A percentile compares a stretch with the other conserved stretches of the same genome.
phyloP scores from a whole-genome alignment of 2,113 vertebrate species.

The Lampris megalopsis region DNA sequence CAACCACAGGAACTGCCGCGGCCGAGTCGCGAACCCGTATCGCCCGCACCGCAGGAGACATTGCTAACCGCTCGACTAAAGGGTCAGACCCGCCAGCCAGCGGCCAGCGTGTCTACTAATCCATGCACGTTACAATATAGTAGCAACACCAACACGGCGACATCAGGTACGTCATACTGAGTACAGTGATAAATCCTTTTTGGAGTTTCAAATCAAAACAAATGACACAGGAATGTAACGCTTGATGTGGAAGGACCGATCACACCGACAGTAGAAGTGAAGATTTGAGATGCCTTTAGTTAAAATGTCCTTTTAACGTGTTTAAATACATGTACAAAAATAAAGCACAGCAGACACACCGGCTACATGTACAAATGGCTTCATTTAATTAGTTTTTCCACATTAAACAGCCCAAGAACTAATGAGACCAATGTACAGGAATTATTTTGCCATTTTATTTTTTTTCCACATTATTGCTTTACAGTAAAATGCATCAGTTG shows the following conservation, averaged over 20 bases:
- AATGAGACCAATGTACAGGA: conserved; percentile 77
- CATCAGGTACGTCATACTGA: too few species aligned
- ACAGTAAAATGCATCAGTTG: conserved; percentile 86
- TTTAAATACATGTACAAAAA: conserved; percentile 2
- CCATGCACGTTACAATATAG: too few species aligned
- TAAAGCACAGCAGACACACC: conserved; percentile 20
- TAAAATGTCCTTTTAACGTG: neutral
- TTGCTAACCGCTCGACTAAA: too few species aligned
- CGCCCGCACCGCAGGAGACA: too few species aligned
- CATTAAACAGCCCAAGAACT: conserved; percentile 65
- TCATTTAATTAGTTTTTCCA: conserved; percentile 70
- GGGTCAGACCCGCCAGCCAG: too few species aligned
- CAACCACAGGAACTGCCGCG: too few species aligned
- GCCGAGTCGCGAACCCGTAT: too few species aligned
- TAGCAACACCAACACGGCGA: too few species aligned
- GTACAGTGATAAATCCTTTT: too few species aligned
- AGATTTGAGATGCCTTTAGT: neutral
- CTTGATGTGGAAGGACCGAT: neutral
- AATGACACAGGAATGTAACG: neutral
- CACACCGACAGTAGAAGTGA: neutral
- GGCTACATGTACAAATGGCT: conserved; percentile 68
- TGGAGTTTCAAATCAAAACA: neutral
- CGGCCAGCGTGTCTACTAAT: too few species aligned
- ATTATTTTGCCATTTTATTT: conserved; percentile 77
- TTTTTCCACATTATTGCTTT: conserved; percentile 86